Evolutionary conservation across 2,797 vertebrate genomes (phyloP).

Genomic region (Ceyx erithaca): DNA sequence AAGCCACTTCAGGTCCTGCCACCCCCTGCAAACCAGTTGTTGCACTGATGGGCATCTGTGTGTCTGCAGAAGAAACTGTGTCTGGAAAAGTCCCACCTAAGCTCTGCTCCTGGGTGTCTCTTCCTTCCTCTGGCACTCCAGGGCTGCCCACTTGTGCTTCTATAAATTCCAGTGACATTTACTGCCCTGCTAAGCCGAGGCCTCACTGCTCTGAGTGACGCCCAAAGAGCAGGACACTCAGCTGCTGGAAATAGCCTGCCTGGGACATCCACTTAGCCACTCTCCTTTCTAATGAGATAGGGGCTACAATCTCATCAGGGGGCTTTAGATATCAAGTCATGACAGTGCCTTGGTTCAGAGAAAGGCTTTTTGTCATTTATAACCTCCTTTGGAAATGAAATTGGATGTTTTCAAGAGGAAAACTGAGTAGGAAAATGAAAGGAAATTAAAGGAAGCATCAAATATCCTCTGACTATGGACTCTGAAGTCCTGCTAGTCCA

Average conservation of each 20-base stretch:
- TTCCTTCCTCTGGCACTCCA: background rate
- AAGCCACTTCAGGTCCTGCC: background rate
- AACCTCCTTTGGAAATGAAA: background rate
- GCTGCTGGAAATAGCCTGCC: slow-evolving; percentile 56
- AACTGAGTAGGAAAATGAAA: background rate
- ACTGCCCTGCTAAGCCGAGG: slow-evolving; percentile 26
- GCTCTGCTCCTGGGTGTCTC: background rate
- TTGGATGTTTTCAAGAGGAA: background rate
- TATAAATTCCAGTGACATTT: slow-evolving; percentile 70
- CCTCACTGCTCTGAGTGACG: background rate
- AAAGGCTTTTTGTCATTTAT: background rate
- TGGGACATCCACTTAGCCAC: slow-evolving; percentile 60
- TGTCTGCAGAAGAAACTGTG: background rate
- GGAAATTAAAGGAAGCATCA: background rate
- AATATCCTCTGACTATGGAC: background rate
- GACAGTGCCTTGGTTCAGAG: background rate
- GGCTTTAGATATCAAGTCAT: slow-evolving; percentile 10
- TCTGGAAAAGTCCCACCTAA: background rate
- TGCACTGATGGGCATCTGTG: background rate
- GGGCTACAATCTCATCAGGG: slow-evolving; percentile 11
- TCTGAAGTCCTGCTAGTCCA: background rate
- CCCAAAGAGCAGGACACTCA: slow-evolving; percentile 32
- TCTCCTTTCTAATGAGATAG: slow-evolving; percentile 58
- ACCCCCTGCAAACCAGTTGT: background rate
- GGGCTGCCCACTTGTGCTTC: slow-evolving; percentile 49